Conservation (phyloP, 1,140 invertebrate genomes). For the Eupristina koningsbergeri region DNA sequence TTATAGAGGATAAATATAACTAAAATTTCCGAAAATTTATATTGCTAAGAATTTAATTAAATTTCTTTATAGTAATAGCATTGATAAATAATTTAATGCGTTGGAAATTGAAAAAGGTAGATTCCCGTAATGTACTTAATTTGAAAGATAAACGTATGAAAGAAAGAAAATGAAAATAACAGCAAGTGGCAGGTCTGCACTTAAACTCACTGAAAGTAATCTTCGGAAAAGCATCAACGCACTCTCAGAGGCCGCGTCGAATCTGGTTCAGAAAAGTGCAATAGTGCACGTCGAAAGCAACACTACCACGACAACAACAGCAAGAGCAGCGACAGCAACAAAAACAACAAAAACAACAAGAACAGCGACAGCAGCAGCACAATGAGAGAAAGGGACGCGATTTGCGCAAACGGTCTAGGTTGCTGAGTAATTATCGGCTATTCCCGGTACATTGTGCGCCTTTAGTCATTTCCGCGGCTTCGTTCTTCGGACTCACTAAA, state of each 20-base stretch:
- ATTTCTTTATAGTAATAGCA: too few species aligned
- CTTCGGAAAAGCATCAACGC: neutral
- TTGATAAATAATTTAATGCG: neutral
- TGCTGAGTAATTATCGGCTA: conserved; percentile 58
- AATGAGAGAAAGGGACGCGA: conserved; percentile 20
- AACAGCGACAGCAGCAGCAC: too few species aligned
- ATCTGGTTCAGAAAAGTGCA: neutral
- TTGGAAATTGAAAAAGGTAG: neutral
- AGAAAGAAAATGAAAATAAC: neutral
- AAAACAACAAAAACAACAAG: too few species aligned
- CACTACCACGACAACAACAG: too few species aligned
- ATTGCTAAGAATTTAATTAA: too few species aligned
- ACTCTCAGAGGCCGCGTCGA: neutral
- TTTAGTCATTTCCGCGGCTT: neutral
- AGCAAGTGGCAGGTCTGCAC: neutral
- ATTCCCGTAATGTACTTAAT: neutral
- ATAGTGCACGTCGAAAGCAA: neutral
- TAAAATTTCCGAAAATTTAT: too few species aligned
- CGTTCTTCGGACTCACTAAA: neutral
- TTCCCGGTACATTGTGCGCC: conserved; percentile 43
- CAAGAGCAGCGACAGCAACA: too few species aligned
- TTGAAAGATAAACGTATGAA: neutral
- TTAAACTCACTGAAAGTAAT: neutral
- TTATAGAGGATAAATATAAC: neutral
- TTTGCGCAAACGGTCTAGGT: neutral